Evolutionary conservation across 2,113 vertebrate species (phyloP).

Genomic region (Muntiacus muntjak): DNA sequence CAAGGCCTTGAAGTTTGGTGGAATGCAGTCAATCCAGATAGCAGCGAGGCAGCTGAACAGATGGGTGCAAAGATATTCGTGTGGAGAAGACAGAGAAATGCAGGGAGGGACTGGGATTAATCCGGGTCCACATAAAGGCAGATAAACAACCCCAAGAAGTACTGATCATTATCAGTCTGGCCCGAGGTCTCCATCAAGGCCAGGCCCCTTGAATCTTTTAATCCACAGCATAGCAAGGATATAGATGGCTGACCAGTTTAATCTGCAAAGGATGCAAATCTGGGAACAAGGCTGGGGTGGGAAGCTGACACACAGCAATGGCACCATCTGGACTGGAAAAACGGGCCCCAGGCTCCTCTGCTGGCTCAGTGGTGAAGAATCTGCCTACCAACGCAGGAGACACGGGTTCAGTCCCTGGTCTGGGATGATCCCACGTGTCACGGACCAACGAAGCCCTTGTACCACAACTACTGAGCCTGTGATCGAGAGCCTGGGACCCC

Average conservation of each 20-base stretch:
- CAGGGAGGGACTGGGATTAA: not conserved
- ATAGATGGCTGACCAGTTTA: not conserved
- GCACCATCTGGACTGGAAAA: not conserved
- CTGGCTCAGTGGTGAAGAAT: not conserved
- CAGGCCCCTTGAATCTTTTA: not conserved
- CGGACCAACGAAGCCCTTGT: not conserved
- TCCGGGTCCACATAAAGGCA: not conserved
- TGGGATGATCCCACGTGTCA: not conserved
- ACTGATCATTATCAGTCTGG: not conserved
- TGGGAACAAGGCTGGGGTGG: not conserved
- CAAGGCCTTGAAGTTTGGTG: not conserved
- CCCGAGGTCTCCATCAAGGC: not conserved
- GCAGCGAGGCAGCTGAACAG: not conserved
- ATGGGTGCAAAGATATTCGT: not conserved
- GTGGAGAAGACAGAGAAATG: conserved; percentile 1
- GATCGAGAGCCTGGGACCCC: not conserved
- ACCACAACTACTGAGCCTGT: not conserved
- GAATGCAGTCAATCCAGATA: conserved; percentile 23
- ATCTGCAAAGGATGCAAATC: not conserved
- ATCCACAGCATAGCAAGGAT: not conserved
- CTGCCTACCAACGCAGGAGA: not conserved
- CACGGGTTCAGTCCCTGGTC: not conserved
- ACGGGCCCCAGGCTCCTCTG: not conserved
- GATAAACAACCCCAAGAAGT: not conserved
- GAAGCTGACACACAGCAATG: not conserved